Evolutionary conservation across 2,113 vertebrate species (phyloP).

Genomic region (Chaetura pelagica): DNA sequence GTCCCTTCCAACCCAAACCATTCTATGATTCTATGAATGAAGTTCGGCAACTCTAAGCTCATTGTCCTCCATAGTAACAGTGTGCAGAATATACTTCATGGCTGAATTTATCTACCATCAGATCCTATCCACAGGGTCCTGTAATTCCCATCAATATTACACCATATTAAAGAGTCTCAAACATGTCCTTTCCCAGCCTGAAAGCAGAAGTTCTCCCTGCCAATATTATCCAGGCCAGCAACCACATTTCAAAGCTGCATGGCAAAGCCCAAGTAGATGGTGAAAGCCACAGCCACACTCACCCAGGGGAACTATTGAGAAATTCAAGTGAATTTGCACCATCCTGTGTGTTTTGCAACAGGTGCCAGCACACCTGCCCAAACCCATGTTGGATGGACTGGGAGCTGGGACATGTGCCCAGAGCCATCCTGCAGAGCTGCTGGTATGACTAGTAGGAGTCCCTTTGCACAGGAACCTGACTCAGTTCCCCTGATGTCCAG

Average conservation of each 20-base stretch:
- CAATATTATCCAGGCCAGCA: background rate
- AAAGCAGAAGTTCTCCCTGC: background rate
- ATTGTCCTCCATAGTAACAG: background rate
- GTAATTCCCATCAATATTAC: rapidly evolving
- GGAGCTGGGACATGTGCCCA: background rate
- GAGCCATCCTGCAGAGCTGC: background rate
- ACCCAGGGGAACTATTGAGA: background rate
- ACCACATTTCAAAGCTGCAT: background rate
- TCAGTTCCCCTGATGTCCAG: background rate
- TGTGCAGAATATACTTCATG: background rate
- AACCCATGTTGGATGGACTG: rapidly evolving
- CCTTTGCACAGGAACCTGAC: background rate
- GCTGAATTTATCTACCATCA: background rate
- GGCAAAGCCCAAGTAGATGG: background rate
- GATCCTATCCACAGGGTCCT: background rate
- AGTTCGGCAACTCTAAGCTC: background rate
- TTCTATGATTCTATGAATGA: background rate
- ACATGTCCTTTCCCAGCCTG: background rate
- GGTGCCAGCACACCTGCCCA: background rate
- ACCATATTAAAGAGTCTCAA: background rate
- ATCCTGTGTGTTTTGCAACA: background rate
- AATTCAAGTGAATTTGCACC: background rate
- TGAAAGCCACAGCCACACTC: background rate
- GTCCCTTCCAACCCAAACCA: too few relatives aligned
- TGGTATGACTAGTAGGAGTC: background rate